These are phyloP conservation scores for Elanus axillaris DNA, from an alignment of 2,113 vertebrate species.

Conservation along the genomic window DNA sequence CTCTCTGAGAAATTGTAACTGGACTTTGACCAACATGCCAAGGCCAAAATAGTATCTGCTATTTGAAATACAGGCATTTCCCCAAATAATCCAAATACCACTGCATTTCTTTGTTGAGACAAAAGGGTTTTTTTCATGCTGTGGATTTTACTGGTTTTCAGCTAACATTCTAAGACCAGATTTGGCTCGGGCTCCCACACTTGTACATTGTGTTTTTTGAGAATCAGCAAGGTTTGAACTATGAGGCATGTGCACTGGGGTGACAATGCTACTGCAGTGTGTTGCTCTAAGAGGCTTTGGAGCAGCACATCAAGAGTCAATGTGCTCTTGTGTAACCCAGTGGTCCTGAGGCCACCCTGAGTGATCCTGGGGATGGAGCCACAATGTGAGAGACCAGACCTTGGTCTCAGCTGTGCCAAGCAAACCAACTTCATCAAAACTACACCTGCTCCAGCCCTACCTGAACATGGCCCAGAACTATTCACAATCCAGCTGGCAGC, in stretches of 20 bases:
- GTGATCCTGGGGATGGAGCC: not conserved
- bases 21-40: not conserved
- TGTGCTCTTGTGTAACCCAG: not conserved
- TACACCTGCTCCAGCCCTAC: not conserved
- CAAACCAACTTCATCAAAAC: not conserved
- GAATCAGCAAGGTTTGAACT: not conserved
- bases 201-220: not conserved
- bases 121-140: not conserved
- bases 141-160: not conserved
- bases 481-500: not conserved
- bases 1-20: not conserved
- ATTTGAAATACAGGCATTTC: not conserved
- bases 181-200: not conserved
- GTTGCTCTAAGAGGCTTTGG: not conserved
- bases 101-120: not conserved
- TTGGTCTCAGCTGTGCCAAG: not conserved
- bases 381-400: not conserved
- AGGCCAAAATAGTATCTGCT: not conserved
- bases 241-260: rapidly evolving
- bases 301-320: not conserved
- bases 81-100: not conserved
- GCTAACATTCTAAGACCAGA: not conserved
- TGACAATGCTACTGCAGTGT: rapidly evolving
- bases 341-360: not conserved
- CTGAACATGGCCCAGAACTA: not conserved